Evolutionary conservation across 2,888 invertebrate species (phyloP).

Genomic region (Pycnomerus fuliginosus): DNA sequence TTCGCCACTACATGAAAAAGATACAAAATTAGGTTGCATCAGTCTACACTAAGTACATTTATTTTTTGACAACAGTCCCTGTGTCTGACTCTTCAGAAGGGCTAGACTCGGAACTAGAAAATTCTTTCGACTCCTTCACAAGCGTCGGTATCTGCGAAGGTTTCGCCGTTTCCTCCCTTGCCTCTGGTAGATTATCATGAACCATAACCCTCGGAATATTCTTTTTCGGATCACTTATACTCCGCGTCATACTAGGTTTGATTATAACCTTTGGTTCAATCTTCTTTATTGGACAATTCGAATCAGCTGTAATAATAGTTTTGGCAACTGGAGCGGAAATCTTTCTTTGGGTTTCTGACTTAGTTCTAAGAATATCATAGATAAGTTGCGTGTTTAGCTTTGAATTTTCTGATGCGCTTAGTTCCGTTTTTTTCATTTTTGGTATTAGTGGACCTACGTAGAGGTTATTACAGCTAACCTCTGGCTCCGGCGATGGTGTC

Average conservation of each 20-base stretch:
- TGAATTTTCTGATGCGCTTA: constrained; percentile 24
- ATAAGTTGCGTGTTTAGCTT: constrained; percentile 42
- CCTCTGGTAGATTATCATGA: constrained; percentile 39
- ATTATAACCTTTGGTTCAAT: constrained; percentile 63
- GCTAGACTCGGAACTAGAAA: constrained; percentile 61
- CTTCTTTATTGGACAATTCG: constrained; percentile 49
- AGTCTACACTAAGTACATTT: too few species aligned
- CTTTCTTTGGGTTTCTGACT: constrained; percentile 4
- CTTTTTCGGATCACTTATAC: constrained; percentile 38
- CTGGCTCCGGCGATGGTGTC: constrained; percentile 53
- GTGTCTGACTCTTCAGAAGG: constrained; percentile 52
- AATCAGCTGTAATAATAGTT: constrained; percentile 58
- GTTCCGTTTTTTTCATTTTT: constrained; percentile 39
- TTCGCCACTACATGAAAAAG: too few species aligned
- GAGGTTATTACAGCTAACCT: constrained; percentile 56
- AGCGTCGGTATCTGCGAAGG: constrained; percentile 49
- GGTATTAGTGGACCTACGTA: constrained; percentile 60
- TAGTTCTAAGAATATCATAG: constrained; percentile 41
- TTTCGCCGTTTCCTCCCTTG: constrained; percentile 27
- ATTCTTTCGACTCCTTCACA: constrained; percentile 40
- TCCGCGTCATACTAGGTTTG: constrained; percentile 56
- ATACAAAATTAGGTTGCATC: too few species aligned
- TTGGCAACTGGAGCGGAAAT: constrained; percentile 20
- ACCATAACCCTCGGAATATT: constrained; percentile 57
- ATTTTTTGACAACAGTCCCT: constrained; percentile 52